A percentile compares a stretch with the other conserved stretches of the same genome.
phyloP scores from a whole-genome alignment of 2,113 vertebrate genomes.

The Halcyon malimbica region DNA sequence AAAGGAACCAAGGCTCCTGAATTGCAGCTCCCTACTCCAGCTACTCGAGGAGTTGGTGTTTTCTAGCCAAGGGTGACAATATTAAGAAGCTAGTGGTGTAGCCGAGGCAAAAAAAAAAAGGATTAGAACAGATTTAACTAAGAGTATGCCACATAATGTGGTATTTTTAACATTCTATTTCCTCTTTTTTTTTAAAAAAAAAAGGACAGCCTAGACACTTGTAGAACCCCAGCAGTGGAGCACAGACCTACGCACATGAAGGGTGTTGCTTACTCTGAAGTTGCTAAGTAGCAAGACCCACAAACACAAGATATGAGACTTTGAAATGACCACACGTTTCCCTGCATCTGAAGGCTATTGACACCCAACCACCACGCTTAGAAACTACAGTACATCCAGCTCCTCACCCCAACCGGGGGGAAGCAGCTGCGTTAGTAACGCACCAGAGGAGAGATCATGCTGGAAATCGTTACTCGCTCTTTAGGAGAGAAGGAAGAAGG shows the following conservation, averaged over 20 bases:
- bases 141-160: fast-evolving
- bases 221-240: neutral
- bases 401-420: neutral
- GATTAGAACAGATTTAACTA: neutral
- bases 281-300: neutral
- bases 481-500: constrained; percentile 40
- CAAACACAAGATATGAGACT: neutral
- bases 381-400: neutral
- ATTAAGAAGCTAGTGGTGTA: neutral
- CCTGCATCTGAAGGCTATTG: neutral
- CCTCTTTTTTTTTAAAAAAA: neutral
- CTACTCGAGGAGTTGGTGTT: neutral
- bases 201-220: neutral
- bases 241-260: fast-evolving
- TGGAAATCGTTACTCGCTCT: constrained; percentile 8
- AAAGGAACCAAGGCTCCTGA: neutral
- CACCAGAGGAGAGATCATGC: neutral
- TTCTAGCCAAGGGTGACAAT: neutral
- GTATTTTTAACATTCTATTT: neutral
- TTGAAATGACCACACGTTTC: neutral
- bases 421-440: neutral
- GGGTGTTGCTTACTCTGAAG: neutral
- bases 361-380: neutral
- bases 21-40: neutral
- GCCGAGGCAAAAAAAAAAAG: neutral